These are phyloP conservation scores for Mastomys coucha DNA, from an alignment of 2,113 vertebrate genomes.

Conservation along the genomic window DNA sequence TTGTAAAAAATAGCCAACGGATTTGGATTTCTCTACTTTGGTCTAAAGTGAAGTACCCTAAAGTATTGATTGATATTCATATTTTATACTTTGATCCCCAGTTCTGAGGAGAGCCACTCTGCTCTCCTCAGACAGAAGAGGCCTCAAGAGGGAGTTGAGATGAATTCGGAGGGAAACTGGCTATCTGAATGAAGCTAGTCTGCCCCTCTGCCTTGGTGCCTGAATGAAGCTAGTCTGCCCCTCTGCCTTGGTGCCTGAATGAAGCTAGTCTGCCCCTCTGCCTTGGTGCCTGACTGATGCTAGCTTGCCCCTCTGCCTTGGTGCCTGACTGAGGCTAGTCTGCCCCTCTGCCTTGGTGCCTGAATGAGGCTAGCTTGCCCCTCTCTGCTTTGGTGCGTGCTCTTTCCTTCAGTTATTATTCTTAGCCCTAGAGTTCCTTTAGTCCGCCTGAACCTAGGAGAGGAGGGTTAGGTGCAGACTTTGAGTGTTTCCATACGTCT, in stretches of 20 bases:
- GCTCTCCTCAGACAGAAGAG: not conserved
- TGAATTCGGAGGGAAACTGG: not conserved
- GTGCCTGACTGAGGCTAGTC: no score
- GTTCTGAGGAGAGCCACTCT: not conserved
- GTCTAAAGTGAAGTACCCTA: not conserved
- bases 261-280: not conserved
- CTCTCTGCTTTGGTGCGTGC: no score
- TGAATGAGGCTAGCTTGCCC: no score
- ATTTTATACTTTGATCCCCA: not conserved
- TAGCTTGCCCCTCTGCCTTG: not conserved
- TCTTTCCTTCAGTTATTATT: not conserved
- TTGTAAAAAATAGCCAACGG: not conserved
- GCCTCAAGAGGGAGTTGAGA: not conserved
- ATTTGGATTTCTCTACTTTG: slow-evolving; percentile 44
- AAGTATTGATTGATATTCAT: not conserved
- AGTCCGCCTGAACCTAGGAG: not conserved
- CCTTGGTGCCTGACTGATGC: not conserved
- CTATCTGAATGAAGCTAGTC: not conserved
- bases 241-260: not conserved
- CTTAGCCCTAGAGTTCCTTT: not conserved
- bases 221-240: not conserved
- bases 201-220: not conserved
- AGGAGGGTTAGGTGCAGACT: no score
- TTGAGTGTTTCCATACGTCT: not conserved
- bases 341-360: no score